These are phyloP conservation scores for Pheosia gnoma DNA, from an alignment of 2,888 invertebrate genomes.

Conservation along the genomic window DNA sequence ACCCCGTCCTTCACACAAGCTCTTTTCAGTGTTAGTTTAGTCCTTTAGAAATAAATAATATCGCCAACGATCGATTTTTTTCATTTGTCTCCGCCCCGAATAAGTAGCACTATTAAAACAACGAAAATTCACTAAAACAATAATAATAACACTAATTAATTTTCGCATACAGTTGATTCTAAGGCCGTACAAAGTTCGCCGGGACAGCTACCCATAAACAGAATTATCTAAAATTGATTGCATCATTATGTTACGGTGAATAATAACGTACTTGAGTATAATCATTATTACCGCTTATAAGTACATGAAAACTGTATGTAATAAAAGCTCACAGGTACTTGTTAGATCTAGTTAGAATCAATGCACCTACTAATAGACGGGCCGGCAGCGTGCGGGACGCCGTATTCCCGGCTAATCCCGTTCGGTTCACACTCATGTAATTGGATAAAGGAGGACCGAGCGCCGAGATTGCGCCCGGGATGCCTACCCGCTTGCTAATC, in stretches of 20 bases:
- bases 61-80: too few species aligned
- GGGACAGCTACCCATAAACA: not conserved
- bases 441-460: slow-evolving; percentile 76
- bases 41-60: slow-evolving; percentile 56
- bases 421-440: slow-evolving; percentile 78
- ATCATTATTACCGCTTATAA: not conserved
- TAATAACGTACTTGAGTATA: too few species aligned
- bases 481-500: slow-evolving; percentile 72
- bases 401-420: slow-evolving; percentile 67
- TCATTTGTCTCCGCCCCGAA: too few species aligned
- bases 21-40: slow-evolving; percentile 69
- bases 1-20: slow-evolving; percentile 67
- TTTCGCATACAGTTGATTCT: too few species aligned
- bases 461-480: slow-evolving; percentile 71
- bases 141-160: too few species aligned
- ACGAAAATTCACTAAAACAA: too few species aligned
- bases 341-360: slow-evolving; percentile 49
- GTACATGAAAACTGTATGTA: not conserved
- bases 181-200: too few species aligned
- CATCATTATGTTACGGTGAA: too few species aligned
- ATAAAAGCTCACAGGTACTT: slow-evolving; percentile 19
- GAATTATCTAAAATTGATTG: slow-evolving; percentile 16
- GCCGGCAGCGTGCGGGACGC: slow-evolving; percentile 47
- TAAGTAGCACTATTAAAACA: too few species aligned
- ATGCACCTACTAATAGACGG: slow-evolving; percentile 40